phyloP scores from a whole-genome alignment of 2,888 invertebrate species.

The Neoaliturus tenellus region DNA sequence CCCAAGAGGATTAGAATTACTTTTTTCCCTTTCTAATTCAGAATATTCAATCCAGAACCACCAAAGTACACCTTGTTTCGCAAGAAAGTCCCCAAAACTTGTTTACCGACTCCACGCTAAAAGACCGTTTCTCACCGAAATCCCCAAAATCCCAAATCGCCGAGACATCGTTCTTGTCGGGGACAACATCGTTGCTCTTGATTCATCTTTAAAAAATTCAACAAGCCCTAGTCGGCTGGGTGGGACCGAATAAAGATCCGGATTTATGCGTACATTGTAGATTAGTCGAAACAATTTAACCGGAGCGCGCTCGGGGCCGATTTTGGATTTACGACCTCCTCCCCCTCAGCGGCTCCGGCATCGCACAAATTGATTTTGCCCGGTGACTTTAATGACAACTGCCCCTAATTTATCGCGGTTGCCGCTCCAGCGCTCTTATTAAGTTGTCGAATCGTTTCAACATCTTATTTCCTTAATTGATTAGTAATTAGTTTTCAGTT shows the following conservation, averaged over 20 bases:
- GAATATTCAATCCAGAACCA: no score
- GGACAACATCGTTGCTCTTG: background rate
- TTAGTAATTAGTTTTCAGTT: constrained; percentile 50
- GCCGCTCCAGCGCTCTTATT: constrained; percentile 8
- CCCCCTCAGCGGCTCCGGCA: background rate
- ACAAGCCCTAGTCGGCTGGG: background rate
- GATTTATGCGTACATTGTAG: constrained; percentile 43
- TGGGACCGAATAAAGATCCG: constrained; percentile 44
- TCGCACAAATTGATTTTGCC: constrained; percentile 21
- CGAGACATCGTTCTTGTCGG: background rate
- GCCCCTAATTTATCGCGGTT: constrained; percentile 37
- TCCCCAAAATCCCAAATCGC: background rate
- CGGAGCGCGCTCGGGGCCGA: constrained; percentile 37
- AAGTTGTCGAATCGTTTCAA: constrained; percentile 50
- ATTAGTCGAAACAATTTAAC: constrained; percentile 47
- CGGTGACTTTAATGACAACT: constrained; percentile 47
- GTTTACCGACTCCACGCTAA: background rate
- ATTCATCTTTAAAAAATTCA: constrained; percentile 23
- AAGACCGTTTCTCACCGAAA: background rate
- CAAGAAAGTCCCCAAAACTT: background rate
- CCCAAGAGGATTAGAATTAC: no score
- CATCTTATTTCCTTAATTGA: constrained; percentile 51
- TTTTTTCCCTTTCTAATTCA: no score
- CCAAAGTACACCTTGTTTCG: no score
- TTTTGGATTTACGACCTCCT: constrained; percentile 12